Evolutionary conservation across 2,797 vertebrate species (phyloP).

Genomic region (Philypnodon macrostomus): DNA sequence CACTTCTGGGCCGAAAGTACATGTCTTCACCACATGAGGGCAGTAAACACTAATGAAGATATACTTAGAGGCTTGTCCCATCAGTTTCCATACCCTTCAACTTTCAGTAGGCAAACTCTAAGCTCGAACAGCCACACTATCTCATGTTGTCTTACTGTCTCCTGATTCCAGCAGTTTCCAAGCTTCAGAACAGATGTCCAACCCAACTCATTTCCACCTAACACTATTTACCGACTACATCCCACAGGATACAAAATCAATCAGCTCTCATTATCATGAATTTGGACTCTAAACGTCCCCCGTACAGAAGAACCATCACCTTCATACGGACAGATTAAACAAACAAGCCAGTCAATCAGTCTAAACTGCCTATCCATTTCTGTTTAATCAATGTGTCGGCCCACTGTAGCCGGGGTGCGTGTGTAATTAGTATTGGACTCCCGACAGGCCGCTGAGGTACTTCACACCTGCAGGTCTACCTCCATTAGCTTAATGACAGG

Average conservation of each 20-base stretch:
- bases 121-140: constrained; percentile 2
- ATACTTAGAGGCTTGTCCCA: constrained; percentile 1
- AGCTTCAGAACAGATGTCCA: constrained; percentile 2
- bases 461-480: constrained; percentile 64
- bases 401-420: constrained; percentile 9
- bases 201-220: constrained; percentile 7
- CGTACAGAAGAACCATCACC: constrained; percentile 11
- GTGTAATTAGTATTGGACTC: constrained; percentile 41
- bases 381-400: constrained; percentile 43
- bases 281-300: constrained; percentile 12
- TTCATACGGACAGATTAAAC: constrained; percentile 29
- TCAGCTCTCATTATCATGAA: constrained; percentile 20
- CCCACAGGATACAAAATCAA: constrained; percentile 7
- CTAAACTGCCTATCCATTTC: constrained; percentile 40
- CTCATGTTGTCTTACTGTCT: constrained; percentile 3
- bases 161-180: constrained; percentile 12
- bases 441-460: constrained; percentile 41
- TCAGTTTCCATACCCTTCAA: constrained; percentile 14
- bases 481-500: constrained; percentile 64
- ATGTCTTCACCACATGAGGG: constrained; percentile 52
- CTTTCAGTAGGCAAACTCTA: constrained; percentile 25
- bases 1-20: neutral
- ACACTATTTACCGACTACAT: constrained; percentile 11
- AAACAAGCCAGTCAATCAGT: constrained; percentile 34
- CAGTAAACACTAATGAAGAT: constrained; percentile 41